Conservation (phyloP, 2,888 invertebrate species). For the Drosophila basisetae region DNA sequence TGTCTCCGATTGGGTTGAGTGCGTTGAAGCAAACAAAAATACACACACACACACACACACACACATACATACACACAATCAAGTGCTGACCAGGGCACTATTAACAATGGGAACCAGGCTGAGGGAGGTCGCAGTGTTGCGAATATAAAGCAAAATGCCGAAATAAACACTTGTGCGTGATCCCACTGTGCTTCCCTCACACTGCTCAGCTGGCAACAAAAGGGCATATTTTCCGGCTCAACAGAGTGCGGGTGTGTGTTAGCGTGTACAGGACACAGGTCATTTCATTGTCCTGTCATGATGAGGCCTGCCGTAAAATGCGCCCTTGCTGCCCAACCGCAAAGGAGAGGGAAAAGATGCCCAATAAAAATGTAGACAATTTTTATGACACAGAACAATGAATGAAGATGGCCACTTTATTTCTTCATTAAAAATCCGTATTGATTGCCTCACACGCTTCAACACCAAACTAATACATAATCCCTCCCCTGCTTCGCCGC, state of each 20-base stretch:
- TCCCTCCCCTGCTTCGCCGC: neutral
- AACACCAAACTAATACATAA: neutral
- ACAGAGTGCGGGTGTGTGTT: conserved; percentile 18
- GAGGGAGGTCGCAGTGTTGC: neutral
- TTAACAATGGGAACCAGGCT: neutral
- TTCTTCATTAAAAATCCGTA: conserved; percentile 79
- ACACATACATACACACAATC: conserved; percentile 6
- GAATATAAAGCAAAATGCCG: conserved; percentile 67
- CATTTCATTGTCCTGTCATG: conserved; percentile 64
- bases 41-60: neutral
- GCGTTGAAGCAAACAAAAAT: conserved; percentile 40
- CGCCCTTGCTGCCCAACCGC: conserved; percentile 6
- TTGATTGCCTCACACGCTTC: conserved; percentile 57
- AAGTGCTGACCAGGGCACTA: conserved; percentile 52
- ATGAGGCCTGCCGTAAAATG: conserved; percentile 48
- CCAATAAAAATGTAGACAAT: conserved; percentile 79
- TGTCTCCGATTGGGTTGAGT: conserved; percentile 59
- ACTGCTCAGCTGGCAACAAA: conserved; percentile 58
- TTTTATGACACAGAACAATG: conserved; percentile 68
- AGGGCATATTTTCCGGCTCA: conserved; percentile 76
- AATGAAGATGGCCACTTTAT: conserved; percentile 75
- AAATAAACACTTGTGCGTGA: conserved; percentile 75
- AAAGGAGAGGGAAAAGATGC: conserved; percentile 24
- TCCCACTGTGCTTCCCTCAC: conserved; percentile 14
- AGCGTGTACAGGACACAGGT: conserved; percentile 43